phyloP scores from a whole-genome alignment of 64 coral and sea anemone species.

The Astreopora myriophthalma region DNA sequence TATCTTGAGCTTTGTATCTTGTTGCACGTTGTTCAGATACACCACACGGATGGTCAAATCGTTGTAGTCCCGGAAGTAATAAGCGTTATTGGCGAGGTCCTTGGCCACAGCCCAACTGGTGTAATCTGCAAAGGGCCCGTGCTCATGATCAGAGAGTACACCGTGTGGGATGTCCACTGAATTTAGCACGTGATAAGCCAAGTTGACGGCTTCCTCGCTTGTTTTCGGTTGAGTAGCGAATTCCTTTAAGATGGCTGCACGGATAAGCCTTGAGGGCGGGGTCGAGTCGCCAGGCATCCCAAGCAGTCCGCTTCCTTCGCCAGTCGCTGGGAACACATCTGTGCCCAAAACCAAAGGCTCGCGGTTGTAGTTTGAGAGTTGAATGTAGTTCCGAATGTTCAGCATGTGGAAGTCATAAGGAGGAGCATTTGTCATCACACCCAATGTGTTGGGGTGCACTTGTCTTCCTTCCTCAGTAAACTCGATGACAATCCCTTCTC shows the following conservation, averaged over 20 bases:
- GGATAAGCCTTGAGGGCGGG: background rate
- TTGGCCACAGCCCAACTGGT: slow-evolving; percentile 4
- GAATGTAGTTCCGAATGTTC: background rate
- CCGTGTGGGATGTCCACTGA: slow-evolving; percentile 26
- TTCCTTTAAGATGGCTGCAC: background rate
- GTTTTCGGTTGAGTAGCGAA: background rate
- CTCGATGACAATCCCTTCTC: too few species aligned
- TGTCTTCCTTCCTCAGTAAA: too few species aligned
- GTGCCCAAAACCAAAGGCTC: background rate
- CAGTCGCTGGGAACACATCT: background rate
- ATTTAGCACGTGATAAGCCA: slow-evolving; percentile 35
- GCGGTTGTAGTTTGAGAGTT: background rate
- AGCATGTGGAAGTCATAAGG: slow-evolving; percentile 8
- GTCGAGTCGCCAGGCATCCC: background rate
- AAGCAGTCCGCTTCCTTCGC: background rate
- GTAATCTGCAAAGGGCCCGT: background rate
- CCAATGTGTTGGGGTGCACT: background rate
- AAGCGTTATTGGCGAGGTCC: background rate
- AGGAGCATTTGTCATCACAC: background rate
- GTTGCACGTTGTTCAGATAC: slow-evolving; percentile 12
- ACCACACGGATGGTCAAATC: slow-evolving; percentile 27
- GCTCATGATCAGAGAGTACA: background rate
- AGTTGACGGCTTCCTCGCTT: background rate
- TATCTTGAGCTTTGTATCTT: background rate
- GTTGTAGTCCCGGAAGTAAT: background rate